These are phyloP conservation scores for Leuciscus idus DNA, from an alignment of 2,113 vertebrate species.

Conservation along the genomic window DNA sequence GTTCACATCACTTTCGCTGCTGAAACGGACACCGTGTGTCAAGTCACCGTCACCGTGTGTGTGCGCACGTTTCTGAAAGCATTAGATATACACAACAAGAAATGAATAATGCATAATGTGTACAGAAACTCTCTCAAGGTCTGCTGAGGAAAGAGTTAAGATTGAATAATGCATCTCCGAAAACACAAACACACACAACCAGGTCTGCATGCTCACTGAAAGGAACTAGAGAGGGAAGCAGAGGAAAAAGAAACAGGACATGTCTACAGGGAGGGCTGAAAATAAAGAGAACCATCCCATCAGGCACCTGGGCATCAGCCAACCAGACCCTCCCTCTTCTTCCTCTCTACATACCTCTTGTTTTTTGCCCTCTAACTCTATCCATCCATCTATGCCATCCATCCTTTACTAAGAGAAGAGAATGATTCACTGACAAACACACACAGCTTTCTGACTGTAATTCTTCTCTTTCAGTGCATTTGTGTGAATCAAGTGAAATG, in stretches of 20 bases:
- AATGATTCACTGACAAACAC: background rate
- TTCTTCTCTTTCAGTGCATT: background rate
- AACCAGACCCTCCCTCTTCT: slow-evolving; percentile 60
- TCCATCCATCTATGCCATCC: background rate
- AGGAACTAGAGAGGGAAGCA: slow-evolving; percentile 9
- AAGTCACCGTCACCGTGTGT: too few species aligned
- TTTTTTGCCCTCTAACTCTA: background rate
- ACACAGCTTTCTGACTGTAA: background rate
- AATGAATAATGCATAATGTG: slow-evolving; percentile 2
- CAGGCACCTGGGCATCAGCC: slow-evolving; percentile 74
- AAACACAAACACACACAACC: slow-evolving; percentile 23
- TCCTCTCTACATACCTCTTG: background rate
- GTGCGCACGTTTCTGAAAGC: background rate
- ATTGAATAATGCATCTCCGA: slow-evolving; percentile 2
- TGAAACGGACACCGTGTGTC: background rate
- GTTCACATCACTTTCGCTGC: slow-evolving; percentile 32
- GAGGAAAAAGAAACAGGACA: slow-evolving; percentile 73
- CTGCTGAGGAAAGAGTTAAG: background rate
- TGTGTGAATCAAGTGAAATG: background rate
- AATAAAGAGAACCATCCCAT: slow-evolving; percentile 83
- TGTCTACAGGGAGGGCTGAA: slow-evolving; percentile 82
- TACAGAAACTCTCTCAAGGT: slow-evolving; percentile 2
- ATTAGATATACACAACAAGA: slow-evolving; percentile 3
- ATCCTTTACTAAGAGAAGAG: background rate
- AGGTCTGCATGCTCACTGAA: background rate